Conservation (phyloP, 2,888 invertebrate genomes). For the Ischnus inquisitorius region DNA sequence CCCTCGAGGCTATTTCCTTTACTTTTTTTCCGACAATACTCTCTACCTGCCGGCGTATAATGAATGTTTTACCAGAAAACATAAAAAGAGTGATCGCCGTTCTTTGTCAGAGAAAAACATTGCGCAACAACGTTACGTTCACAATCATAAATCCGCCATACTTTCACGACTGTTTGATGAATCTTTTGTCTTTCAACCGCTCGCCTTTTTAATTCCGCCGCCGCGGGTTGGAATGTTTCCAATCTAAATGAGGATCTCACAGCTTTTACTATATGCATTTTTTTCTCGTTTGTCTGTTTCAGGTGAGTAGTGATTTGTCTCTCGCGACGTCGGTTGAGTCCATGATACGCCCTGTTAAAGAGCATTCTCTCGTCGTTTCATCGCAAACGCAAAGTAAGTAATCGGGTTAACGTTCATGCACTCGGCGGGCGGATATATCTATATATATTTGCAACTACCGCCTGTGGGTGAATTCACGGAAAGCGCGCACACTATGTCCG, state of each 20-base stretch:
- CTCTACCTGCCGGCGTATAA: neutral
- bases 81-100: too few species aligned
- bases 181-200: neutral
- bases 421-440: neutral
- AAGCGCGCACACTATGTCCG: neutral
- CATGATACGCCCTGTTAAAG: neutral
- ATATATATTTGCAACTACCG: neutral
- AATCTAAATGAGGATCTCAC: slow-evolving; percentile 26
- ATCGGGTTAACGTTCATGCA: slow-evolving; percentile 41
- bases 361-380: neutral
- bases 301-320: slow-evolving; percentile 58
- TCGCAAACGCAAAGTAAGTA: slow-evolving; percentile 37
- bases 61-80: too few species aligned
- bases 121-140: too few species aligned
- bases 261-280: slow-evolving; percentile 3
- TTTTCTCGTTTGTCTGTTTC: slow-evolving; percentile 56
- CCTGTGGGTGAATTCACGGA: neutral
- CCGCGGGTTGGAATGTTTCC: neutral
- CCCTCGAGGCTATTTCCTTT: neutral
- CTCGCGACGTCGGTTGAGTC: neutral
- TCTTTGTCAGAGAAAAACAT: too few species aligned
- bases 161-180: neutral
- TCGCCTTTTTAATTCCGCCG: slow-evolving; percentile 17
- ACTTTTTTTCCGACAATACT: neutral
- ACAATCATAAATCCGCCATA: too few species aligned